Conservation (phyloP, 2,113 vertebrate species). For the Sprattus sprattus region DNA sequence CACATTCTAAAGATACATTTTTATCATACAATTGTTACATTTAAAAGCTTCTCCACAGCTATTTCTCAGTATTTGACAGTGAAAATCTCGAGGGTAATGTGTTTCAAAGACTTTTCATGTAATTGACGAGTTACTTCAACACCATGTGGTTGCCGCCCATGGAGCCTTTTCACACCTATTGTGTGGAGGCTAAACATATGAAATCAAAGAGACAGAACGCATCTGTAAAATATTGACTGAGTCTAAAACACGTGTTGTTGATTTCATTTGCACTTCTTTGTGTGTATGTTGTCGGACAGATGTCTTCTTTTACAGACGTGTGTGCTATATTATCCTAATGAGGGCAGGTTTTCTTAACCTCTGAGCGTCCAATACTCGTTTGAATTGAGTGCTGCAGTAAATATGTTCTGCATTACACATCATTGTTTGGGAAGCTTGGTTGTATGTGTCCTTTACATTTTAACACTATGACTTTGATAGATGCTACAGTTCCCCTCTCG, state of each 20-base stretch:
- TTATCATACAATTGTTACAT: background rate
- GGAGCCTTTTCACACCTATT: background rate
- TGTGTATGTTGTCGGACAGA: background rate
- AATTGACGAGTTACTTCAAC: background rate
- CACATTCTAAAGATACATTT: background rate
- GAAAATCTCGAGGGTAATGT: background rate
- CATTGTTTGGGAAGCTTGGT: background rate
- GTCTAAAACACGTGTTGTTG: background rate
- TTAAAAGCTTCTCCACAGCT: background rate
- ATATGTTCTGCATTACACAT: background rate
- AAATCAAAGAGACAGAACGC: background rate
- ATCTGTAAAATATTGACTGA: background rate
- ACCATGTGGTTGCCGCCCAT: background rate
- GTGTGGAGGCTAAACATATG: background rate
- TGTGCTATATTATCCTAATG: background rate
- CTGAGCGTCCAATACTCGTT: background rate
- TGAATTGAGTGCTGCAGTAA: background rate
- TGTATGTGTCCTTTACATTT: background rate
- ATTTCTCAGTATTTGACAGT: background rate
- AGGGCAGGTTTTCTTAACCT: slow-evolving; percentile 3
- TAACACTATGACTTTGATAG: background rate
- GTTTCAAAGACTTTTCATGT: slow-evolving; percentile 9
- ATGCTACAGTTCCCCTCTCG: too few species aligned
- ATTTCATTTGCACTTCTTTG: background rate
- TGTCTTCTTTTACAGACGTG: background rate